Evolutionary conservation across 2,888 invertebrate genomes (phyloP), one percentile per base, ranked within the genome.

Genomic region (Limenitis camilla): DNA sequence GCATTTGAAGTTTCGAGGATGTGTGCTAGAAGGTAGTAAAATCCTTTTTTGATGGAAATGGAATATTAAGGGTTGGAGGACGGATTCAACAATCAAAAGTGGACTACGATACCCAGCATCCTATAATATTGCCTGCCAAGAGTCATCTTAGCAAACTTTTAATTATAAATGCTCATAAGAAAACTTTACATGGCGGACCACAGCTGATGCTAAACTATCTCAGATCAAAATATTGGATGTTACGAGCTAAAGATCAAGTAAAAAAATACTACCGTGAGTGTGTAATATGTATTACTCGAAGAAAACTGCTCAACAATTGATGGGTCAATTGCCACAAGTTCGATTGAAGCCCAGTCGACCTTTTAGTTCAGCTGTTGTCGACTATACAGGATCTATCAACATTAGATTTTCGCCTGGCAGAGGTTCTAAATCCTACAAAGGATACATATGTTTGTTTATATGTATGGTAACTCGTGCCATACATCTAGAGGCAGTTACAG

Each of bases 141-240:
- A 38, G 36, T 42, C 49, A 58, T 28, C 41, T 62, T 33, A 53
- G 54, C 1, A 55, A 45, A 5, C 19, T 61, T 7, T 40, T 62
- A 44, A 45, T 64, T 32, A 5, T 38, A 0, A 56, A 64, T 49
- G 60, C 62, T 5, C 60, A 62, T 36, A 1, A 31, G 0, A 46
- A 55, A 53, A 61, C 60, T 36, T 31, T 65, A 19, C 68, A 68
- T 46, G 68, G 66, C 7, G 66, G 63, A 6, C 56, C 56, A 6
- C 62, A 61, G 19, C 30, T 63, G 6, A 63, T 58, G 48, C 27
- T 61, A 51, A n/a, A n/a, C n/a, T n/a, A n/a, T n/a, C n/a, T n/a
- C n/a, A n/a, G n/a, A n/a, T n/a, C n/a, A n/a, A n/a, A n/a, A n/a
- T n/a, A n/a, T n/a, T n/a, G n/a, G n/a, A n/a, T n/a, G n/a, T n/a